Evolutionary conservation across 2,888 invertebrate species (phyloP).

Genomic region (Cyaniris semiargus): DNA sequence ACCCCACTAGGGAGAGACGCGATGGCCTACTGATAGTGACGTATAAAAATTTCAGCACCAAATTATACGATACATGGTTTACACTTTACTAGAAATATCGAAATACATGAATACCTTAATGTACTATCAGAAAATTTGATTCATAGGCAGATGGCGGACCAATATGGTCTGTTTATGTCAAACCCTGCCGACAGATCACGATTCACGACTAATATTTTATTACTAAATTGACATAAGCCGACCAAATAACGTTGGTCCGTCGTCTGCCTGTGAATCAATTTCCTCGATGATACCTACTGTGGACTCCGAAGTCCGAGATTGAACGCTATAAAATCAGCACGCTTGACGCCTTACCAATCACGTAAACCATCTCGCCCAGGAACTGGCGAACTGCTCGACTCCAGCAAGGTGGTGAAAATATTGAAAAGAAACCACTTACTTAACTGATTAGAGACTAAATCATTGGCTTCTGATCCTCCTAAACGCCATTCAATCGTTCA

Average conservation of each 20-base stretch:
- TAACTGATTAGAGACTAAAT: too few species aligned
- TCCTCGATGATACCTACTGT: neutral
- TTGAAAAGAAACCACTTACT: neutral
- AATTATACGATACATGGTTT: neutral
- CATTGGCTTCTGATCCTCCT: too few species aligned
- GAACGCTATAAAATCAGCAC: neutral
- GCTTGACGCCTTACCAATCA: too few species aligned
- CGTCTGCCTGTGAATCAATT: too few species aligned
- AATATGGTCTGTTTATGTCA: too few species aligned
- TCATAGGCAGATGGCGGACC: too few species aligned
- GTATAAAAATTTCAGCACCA: slow-evolving; percentile 2
- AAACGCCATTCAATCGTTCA: too few species aligned
- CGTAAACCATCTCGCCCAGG: neutral
- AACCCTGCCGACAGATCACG: too few species aligned
- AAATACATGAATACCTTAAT: neutral
- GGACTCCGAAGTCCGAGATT: neutral
- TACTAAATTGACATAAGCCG: too few species aligned
- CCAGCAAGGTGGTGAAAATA: neutral
- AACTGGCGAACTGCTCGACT: neutral
- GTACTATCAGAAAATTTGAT: neutral
- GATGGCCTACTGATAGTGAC: neutral
- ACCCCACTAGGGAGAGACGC: slow-evolving; percentile 26
- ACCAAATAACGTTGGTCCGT: too few species aligned
- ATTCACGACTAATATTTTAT: too few species aligned
- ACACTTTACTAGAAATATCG: neutral